A percentile compares a stretch with the other conserved stretches of the same genome.
These are phyloP conservation scores for Dioctria rufipes DNA, from an alignment of 2,888 invertebrate species.

Conservation along the genomic window DNA sequence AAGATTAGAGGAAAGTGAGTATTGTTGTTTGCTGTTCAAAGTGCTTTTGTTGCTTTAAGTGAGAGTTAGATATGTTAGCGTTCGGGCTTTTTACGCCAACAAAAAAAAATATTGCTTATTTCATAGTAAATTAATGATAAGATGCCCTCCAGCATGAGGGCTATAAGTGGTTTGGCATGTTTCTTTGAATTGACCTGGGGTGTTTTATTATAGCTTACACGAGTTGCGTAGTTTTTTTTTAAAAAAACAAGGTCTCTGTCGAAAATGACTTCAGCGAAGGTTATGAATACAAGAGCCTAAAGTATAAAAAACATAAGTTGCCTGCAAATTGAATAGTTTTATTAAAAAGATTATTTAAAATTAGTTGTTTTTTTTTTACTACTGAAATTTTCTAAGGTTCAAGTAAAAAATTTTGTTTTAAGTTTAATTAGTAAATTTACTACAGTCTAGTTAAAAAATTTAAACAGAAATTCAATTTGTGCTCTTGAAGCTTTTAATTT, in stretches of 20 bases:
- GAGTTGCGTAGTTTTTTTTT: not conserved
- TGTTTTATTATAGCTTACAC: not conserved
- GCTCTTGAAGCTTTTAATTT: too few relatives aligned
- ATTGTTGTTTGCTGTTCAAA: conserved; percentile 2
- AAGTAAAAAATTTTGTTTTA: too few relatives aligned
- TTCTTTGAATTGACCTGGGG: conserved; percentile 4
- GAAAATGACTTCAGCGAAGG: not conserved
- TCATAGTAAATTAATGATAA: not conserved
- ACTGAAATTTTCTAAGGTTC: not conserved
- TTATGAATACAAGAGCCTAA: too few relatives aligned
- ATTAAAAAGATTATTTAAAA: not conserved
- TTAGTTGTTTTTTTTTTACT: not conserved
- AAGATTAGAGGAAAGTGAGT: conserved; percentile 7
- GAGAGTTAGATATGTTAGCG: not conserved
- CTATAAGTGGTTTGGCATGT: conserved; percentile 10
- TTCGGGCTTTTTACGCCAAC: not conserved
- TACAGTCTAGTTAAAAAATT: too few relatives aligned
- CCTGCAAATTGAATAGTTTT: not conserved
- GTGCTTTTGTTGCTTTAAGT: not conserved
- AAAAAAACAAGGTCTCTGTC: not conserved
- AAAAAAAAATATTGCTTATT: not conserved
- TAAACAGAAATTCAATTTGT: too few relatives aligned
- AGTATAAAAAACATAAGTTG: too few relatives aligned
- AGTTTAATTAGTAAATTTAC: too few relatives aligned
- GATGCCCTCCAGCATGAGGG: not conserved